These are phyloP conservation scores for Peromyscus polionotus DNA, from an alignment of 2,113 vertebrate genomes.

Conservation along the genomic window DNA sequence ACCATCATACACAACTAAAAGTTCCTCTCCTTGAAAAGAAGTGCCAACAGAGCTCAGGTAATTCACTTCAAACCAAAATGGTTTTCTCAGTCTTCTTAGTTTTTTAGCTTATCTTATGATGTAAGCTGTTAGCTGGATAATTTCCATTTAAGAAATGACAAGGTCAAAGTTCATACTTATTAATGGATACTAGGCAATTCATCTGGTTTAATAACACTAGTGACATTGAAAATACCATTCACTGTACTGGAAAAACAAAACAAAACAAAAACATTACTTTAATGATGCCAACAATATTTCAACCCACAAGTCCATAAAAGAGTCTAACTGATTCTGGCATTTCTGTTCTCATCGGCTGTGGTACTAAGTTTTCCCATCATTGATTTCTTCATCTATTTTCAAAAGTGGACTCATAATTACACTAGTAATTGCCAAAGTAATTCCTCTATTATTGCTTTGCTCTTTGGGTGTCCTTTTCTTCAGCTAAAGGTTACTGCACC, in stretches of 20 bases:
- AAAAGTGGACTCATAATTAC: slow-evolving; percentile 24
- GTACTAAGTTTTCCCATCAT: background rate
- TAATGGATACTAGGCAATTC: background rate
- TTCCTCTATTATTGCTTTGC: slow-evolving; percentile 56
- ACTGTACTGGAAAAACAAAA: background rate
- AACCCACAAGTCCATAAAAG: background rate
- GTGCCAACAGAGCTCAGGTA: background rate
- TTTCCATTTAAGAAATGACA: background rate
- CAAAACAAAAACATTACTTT: background rate
- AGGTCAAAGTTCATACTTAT: background rate
- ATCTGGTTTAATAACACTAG: background rate
- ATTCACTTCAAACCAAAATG: background rate
- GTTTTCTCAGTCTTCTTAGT: background rate
- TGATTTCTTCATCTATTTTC: slow-evolving; percentile 27
- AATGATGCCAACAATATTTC: background rate
- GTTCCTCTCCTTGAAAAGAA: background rate
- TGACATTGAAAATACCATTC: background rate
- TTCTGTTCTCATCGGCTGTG: background rate
- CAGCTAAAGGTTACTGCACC: slow-evolving; percentile 55
- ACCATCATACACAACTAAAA: background rate
- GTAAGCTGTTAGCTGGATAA: background rate
- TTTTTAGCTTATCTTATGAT: background rate
- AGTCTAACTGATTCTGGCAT: background rate
- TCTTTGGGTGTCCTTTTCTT: slow-evolving; percentile 68
- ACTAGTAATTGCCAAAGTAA: slow-evolving; percentile 53